Base-by-base conservation (phyloP, 2,888 invertebrate genomes). In the Mesopsocus fuscifrons region DNA sequence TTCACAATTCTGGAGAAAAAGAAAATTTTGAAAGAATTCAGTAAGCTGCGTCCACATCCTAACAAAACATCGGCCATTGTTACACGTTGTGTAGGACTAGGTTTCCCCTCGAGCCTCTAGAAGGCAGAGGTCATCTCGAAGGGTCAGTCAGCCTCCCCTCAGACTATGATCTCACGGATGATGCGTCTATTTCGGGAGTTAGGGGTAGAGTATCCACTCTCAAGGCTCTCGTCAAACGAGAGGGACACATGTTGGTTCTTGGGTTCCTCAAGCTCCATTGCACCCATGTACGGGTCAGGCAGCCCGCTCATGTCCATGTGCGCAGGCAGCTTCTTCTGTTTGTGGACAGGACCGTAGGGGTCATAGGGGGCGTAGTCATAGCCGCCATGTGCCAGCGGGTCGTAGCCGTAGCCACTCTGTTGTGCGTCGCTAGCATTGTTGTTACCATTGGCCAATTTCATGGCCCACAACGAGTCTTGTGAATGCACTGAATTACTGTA, bases 401-500 rank as follows among this genome's bases (percentile, higher is more conserved):
- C 84, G 59, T 79, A 79, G 41, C 78, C 79, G 54, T 77, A 77
- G 46, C 74, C 72, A 54, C 72, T 72, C 57, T 74, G 75, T 43
- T 74, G 64, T 52, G 77, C 77, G 45, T 74, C 66, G 54, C 72
- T 74, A 43, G 72, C 74, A 42, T 74, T 74, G 53, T 74, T 77
- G 9, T 71, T 68, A 2, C 69, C 72, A n/a, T 79, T 81, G 1
- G 80, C 81, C 72, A 81, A 81, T 64, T 89, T 89, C 72, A 88
- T 80, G 64, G 88, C 88, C 89, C 91, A 88, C 55, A 91, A 64
- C 31, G 89, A 89, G 61, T 89, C 88, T 62, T 89, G 89, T 3
- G 88, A 89, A 65, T 91, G 88, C 45, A 89, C 88, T 54, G 88
- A 88, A 60, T 88, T 88, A 46, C 87, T 83, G 63, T 88, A 88